Evolutionary conservation across 2,113 vertebrate species (phyloP).

Genomic region (Tupaia tana): DNA sequence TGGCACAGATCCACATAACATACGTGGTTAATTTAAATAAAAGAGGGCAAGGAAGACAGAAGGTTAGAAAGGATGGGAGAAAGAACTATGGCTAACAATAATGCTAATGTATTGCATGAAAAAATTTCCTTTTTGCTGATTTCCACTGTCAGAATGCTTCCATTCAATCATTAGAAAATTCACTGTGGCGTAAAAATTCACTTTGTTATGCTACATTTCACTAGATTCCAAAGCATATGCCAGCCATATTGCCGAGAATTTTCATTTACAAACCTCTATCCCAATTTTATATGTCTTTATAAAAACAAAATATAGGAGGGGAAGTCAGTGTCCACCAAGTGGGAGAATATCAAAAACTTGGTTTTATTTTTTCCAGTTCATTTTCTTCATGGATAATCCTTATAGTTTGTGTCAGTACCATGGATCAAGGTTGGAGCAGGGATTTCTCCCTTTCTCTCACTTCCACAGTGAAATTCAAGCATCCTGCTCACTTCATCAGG

Average conservation of each 20-base stretch:
- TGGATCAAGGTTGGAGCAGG: not conserved
- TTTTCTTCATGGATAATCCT: not conserved
- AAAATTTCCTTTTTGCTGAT: constrained; percentile 36
- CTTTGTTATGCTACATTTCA: constrained; percentile 47
- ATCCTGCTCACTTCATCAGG: not conserved
- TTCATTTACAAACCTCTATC: constrained; percentile 26
- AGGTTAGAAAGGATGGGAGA: not conserved
- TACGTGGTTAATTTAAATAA: constrained; percentile 13
- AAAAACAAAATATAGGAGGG: not conserved
- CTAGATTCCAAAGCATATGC: constrained; percentile 30
- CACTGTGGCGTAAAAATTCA: constrained; percentile 27
- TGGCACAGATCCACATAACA: not conserved
- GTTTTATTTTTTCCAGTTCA: not conserved
- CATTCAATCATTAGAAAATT: constrained; percentile 10
- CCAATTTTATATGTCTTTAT: constrained; percentile 21
- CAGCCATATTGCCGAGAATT: constrained; percentile 30
- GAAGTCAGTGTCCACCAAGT: not conserved
- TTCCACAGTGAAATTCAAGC: not conserved
- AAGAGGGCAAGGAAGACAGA: not conserved
- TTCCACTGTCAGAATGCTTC: constrained; percentile 40
- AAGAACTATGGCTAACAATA: not conserved
- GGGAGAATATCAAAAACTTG: not conserved
- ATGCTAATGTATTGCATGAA: not conserved
- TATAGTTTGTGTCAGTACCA: not conserved
- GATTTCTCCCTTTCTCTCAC: not conserved